Evolutionary conservation across 2,113 vertebrate species (phyloP).

Genomic region (Notothenia coriiceps): DNA sequence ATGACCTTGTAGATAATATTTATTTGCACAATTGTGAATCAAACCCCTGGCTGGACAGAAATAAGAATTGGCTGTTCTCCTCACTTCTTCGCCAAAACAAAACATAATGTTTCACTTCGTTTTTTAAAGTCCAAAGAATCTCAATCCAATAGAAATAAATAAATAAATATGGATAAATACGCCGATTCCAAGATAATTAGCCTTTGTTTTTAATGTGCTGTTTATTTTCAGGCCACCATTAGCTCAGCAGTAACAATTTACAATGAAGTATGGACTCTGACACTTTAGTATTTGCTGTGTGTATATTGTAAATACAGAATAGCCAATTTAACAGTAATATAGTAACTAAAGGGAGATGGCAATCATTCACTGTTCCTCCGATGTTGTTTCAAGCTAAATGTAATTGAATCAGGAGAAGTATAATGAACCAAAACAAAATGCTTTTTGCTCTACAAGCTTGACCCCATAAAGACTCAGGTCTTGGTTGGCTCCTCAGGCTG

Average conservation of each 20-base stretch:
- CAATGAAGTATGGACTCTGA: neutral
- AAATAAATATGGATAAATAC: neutral
- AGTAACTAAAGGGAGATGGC: neutral
- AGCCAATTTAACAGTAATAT: neutral
- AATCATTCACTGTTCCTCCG: neutral
- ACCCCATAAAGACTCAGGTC: neutral
- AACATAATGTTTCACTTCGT: neutral
- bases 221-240: constrained; percentile 19
- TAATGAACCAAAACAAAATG: neutral
- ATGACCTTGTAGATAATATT: constrained; percentile 7
- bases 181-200: neutral
- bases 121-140: constrained; percentile 14
- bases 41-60: constrained; percentile 34
- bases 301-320: neutral
- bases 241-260: constrained; percentile 5
- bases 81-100: neutral
- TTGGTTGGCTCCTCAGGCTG: constrained; percentile 24
- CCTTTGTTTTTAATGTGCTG: constrained; percentile 23
- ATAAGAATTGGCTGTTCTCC: neutral
- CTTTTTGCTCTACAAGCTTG: neutral
- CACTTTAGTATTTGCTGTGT: constrained; percentile 4
- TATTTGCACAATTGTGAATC: constrained; percentile 2
- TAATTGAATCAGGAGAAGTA: neutral
- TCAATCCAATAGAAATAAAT: neutral
- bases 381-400: constrained; percentile 1